Evolutionary conservation across 2,113 vertebrate species (phyloP), one percentile per base, ranked within the genome.

Genomic region (Cephalopholis sonnerati): DNA sequence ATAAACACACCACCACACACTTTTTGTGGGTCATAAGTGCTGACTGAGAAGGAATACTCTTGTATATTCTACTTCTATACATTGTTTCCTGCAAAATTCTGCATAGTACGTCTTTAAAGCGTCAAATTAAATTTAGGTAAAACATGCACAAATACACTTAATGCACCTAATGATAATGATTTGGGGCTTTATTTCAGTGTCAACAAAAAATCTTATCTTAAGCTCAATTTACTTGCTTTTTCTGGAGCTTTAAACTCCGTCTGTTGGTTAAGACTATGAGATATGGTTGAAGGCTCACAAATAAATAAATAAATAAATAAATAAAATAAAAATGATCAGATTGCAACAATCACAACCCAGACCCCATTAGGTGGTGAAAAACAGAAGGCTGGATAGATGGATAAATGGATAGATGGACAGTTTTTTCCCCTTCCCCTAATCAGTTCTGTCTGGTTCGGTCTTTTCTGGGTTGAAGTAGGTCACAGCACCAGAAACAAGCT

Each of bases 401-500:
- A 17, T 18, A 5, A 59, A 74, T 41, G 22, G 70, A 16, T 55
- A 9, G 32, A 39, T 70, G 10, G 61, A 51, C 2, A 18, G 29
- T 68, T 51, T 63, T 74, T 53, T 3, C 32, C 41, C 18, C 5
- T 15, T 65, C 22, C 41, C 2, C 63, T 82, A 46, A 92, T 92
- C 79, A 85, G 61, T 80, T 83, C n/a, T 59, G 79, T 62, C 57
- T 76, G 79, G 75, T 84, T 72, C 72, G 87, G 80, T 82, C 68
- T 88, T 89, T 54, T 58, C 80, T 85, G 81, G 50, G 61, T 24
- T 76, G 72, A 90, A 91, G 86, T 90, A 81, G 89, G 90, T 90
- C 90, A 93, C 75, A 79, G 81, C 76, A 61, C 71, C 71, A 78
- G 77, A 83, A 83, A 94, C 91, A 93, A 88, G 84, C 83, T 72